Evolutionary conservation across 2,113 vertebrate species (phyloP), one percentile per base, ranked within the genome.

Genomic region (Herpetotheres cachinnans): DNA sequence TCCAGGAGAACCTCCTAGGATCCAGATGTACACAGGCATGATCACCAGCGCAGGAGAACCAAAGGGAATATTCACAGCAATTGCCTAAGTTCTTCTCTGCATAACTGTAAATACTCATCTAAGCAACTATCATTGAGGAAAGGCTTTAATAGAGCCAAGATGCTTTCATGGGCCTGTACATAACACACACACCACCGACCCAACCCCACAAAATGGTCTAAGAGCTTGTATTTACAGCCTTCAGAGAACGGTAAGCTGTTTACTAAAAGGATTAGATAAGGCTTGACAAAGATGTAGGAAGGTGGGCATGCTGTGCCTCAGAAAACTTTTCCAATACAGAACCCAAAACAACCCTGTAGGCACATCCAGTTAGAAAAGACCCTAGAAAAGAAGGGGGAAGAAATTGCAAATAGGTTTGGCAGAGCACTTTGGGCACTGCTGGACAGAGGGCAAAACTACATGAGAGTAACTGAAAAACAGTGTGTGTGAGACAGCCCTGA

Each of bases 211-310:
- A 38, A 83, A 36, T 0, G 1, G 55, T 27, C 44, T 49, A 47
- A 74, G 65, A 49, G 54, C 72, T 74, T 74, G 59, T 82, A 63
- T 83, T 89, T 85, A 71, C 49, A 89, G 91, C 65, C 72, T 38
- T 47, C 38, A 25, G 25, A 3, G 2, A 74, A 46, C 0, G 0
- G 84, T 9, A 58, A 47, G 79, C 79, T 90, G 88, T 86, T 96
- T 88, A 78, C 76, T 91, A 59, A 90, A 82, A 92, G 93, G 55
- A 93, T 88, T 85, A 94, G 90, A 92, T 88, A 82, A 92, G 65
- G 79, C 63, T 90, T 77, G 54, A 94, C 92, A 90, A 91, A 95
- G 87, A 73, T 13, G 32, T 32, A 80, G 78, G 62, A 72, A 93
- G 89, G 87, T 30, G 29, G 77, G 36, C 89, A 80, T 44, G 84